Evolutionary conservation across 2,888 invertebrate species (phyloP).

Genomic region (Agrilus cyanescens): DNA sequence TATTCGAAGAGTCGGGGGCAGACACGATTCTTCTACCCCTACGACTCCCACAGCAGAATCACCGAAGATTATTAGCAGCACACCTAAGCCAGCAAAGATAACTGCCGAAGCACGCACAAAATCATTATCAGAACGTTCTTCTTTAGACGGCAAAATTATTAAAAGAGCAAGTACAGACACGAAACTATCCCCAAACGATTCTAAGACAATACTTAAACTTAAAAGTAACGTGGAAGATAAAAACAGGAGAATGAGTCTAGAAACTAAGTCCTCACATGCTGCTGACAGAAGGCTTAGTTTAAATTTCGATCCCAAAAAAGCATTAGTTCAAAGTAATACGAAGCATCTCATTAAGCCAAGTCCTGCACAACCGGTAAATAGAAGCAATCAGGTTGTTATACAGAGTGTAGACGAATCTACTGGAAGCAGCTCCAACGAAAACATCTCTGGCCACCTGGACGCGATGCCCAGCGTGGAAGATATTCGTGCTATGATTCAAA

Average conservation of each 20-base stretch:
- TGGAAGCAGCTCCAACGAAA: slow-evolving; percentile 15
- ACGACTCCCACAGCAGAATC: slow-evolving; percentile 16
- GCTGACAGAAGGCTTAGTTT: slow-evolving; percentile 1
- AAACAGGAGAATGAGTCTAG: slow-evolving; percentile 12
- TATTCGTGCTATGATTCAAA: slow-evolving; percentile 29
- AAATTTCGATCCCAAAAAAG: not conserved
- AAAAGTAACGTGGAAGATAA: slow-evolving; percentile 11
- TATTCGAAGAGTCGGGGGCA: slow-evolving; percentile 47
- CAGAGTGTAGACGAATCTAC: slow-evolving; percentile 11
- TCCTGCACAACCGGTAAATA: not conserved
- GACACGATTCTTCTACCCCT: slow-evolving; percentile 25
- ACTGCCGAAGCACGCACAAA: slow-evolving; percentile 26
- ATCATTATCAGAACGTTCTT: slow-evolving; percentile 19
- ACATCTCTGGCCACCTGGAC: slow-evolving; percentile 14
- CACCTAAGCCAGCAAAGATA: slow-evolving; percentile 30
- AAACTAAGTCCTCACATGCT: slow-evolving; percentile 13
- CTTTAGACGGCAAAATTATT: slow-evolving; percentile 17
- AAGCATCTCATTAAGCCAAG: no score
- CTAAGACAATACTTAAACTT: slow-evolving; percentile 3
- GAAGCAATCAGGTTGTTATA: slow-evolving; percentile 7
- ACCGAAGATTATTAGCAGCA: slow-evolving; percentile 9
- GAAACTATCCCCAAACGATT: slow-evolving; percentile 13
- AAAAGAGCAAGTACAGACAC: slow-evolving; percentile 24
- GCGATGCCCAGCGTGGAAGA: slow-evolving; percentile 26
- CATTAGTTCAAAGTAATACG: not conserved